Evolutionary conservation across 2,888 invertebrate species (phyloP).

Genomic region (Cybosia mesomella): DNA sequence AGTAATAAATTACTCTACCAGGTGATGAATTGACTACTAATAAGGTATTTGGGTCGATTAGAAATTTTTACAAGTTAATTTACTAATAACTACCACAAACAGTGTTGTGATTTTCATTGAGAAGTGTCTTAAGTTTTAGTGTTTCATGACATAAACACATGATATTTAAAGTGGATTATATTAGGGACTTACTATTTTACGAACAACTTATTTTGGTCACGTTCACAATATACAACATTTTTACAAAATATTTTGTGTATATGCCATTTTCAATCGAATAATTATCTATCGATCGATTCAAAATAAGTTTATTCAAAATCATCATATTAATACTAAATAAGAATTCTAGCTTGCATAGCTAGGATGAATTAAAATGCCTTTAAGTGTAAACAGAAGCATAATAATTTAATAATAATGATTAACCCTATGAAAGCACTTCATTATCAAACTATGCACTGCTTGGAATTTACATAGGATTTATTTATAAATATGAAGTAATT

Average conservation of each 20-base stretch:
- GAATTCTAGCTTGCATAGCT: slow-evolving; percentile 34
- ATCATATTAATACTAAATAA: slow-evolving; percentile 10
- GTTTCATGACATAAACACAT: background rate
- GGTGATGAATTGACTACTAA: slow-evolving; percentile 15
- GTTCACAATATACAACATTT: background rate
- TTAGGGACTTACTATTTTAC: background rate
- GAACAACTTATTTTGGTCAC: background rate
- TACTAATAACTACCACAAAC: slow-evolving; percentile 11
- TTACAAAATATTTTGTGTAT: background rate
- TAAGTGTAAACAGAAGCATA: slow-evolving; percentile 27
- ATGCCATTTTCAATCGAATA: background rate
- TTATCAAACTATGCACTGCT: slow-evolving; percentile 38
- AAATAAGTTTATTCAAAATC: background rate
- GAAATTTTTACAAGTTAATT: slow-evolving; percentile 22
- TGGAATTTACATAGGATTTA: slow-evolving; percentile 25
- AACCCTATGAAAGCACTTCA: slow-evolving; percentile 34
- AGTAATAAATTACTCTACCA: slow-evolving; percentile 16
- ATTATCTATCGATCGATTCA: background rate
- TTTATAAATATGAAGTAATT: slow-evolving; percentile 8
- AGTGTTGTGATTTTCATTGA: slow-evolving; percentile 12
- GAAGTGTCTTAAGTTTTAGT: slow-evolving; percentile 1
- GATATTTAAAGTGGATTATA: background rate
- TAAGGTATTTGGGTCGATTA: slow-evolving; percentile 25
- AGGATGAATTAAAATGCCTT: slow-evolving; percentile 36
- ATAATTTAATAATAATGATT: slow-evolving; percentile 16